phyloP scores from a whole-genome alignment of 2,797 vertebrate species.

The Sebastes dallii region DNA sequence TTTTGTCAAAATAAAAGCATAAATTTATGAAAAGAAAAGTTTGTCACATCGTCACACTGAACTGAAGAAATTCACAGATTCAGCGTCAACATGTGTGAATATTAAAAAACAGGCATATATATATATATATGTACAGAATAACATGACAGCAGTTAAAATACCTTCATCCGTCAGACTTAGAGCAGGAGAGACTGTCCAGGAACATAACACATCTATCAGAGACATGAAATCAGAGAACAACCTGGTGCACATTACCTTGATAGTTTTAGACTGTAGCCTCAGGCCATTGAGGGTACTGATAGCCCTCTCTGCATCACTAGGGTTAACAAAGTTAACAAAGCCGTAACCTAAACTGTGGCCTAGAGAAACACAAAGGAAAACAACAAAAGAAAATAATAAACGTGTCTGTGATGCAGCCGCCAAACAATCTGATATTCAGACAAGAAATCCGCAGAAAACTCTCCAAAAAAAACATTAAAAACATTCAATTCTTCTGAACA shows the following conservation, averaged over 20 bases:
- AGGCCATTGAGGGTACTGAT: slow-evolving; percentile 99
- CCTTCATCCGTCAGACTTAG: slow-evolving; percentile 66
- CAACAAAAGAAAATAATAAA: slow-evolving; percentile 87
- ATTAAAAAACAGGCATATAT: slow-evolving; percentile 7
- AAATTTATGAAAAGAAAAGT: slow-evolving; percentile 40
- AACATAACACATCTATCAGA: slow-evolving; percentile 80
- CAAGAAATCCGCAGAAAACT: slow-evolving; percentile 16
- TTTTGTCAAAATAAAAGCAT: slow-evolving; percentile 42
- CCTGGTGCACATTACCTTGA: slow-evolving; percentile 92
- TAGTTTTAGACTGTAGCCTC: slow-evolving; percentile 99
- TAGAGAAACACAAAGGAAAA: slow-evolving; percentile 85
- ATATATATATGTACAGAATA: background rate
- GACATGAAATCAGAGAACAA: slow-evolving; percentile 80
- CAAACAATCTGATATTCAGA: slow-evolving; percentile 51
- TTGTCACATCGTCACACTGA: slow-evolving; percentile 58
- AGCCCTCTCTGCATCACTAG: slow-evolving; percentile 98
- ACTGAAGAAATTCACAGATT: slow-evolving; percentile 64
- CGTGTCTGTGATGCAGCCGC: slow-evolving; percentile 72
- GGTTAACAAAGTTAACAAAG: slow-evolving; percentile 99
- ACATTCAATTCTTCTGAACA: slow-evolving; percentile 22
- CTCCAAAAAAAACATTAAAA: background rate
- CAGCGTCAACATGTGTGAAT: slow-evolving; percentile 75
- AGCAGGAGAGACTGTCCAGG: slow-evolving; percentile 72
- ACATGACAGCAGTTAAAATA: slow-evolving; percentile 60
- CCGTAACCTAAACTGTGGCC: slow-evolving; percentile 99